Evolutionary conservation across 2,888 invertebrate genomes (phyloP).

Genomic region (Globia sparganii): DNA sequence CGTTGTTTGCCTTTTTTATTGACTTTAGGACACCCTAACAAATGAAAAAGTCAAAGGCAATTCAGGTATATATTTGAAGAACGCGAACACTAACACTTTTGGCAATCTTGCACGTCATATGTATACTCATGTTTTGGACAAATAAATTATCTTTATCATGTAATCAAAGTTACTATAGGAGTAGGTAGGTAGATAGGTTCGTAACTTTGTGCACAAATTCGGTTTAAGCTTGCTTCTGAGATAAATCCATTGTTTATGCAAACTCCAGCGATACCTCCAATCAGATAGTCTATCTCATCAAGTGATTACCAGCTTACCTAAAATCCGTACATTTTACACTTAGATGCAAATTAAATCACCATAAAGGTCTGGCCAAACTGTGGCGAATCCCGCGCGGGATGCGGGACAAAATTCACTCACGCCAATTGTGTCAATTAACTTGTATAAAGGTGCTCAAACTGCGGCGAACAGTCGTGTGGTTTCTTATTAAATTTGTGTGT

Average conservation of each 20-base stretch:
- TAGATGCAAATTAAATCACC: slow-evolving; percentile 48
- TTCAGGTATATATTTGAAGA: background rate
- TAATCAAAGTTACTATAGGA: background rate
- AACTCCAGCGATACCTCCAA: slow-evolving; percentile 40
- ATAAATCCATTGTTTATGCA: slow-evolving; percentile 50
- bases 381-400: background rate
- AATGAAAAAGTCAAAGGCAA: background rate
- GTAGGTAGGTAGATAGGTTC: background rate
- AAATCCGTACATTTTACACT: slow-evolving; percentile 68
- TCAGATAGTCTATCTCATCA: slow-evolving; percentile 54
- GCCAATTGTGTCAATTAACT: background rate
- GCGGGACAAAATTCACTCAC: background rate
- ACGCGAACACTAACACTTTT: background rate
- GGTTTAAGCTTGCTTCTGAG: slow-evolving; percentile 4
- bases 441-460: background rate
- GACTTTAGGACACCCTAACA: background rate
- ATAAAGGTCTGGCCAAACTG: background rate
- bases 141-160: too few relatives aligned
- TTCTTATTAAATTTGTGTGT: too few relatives aligned
- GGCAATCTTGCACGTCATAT: background rate
- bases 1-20: background rate
- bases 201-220: slow-evolving; percentile 8
- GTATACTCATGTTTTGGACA: too few relatives aligned
- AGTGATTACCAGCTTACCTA: slow-evolving; percentile 56
- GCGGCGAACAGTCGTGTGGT: background rate